These are phyloP conservation scores for Mimachlamys varia DNA, from an alignment of 2,888 invertebrate genomes.

Conservation along the genomic window DNA sequence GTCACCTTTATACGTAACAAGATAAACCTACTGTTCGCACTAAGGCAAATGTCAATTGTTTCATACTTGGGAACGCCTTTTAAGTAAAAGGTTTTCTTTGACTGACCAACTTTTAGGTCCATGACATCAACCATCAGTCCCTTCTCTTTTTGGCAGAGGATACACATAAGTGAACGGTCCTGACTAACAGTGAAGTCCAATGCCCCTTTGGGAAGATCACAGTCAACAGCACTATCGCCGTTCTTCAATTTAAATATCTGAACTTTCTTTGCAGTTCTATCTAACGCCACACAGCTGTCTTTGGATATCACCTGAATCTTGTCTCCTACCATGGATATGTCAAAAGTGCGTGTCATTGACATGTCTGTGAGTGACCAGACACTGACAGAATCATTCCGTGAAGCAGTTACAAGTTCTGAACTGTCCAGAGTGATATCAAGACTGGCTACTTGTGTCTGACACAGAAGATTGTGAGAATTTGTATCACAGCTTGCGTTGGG, in stretches of 20 bases:
- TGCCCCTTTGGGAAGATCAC: conserved; percentile 57
- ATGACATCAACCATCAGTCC: conserved; percentile 57
- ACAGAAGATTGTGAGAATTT: conserved; percentile 44
- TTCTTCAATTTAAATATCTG: conserved; percentile 54
- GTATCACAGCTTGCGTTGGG: neutral
- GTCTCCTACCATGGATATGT: conserved; percentile 58
- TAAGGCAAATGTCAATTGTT: conserved; percentile 60
- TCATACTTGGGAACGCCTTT: conserved; percentile 61
- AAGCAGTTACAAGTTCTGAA: conserved; percentile 55
- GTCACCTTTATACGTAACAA: conserved; percentile 61
- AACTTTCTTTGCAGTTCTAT: conserved; percentile 54
- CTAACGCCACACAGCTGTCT: conserved; percentile 57
- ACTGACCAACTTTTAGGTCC: conserved; percentile 58
- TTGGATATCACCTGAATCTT: conserved; percentile 51
- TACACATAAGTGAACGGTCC: conserved; percentile 53
- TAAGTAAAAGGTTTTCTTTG: conserved; percentile 60
- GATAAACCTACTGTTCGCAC: conserved; percentile 64
- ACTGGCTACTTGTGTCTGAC: conserved; percentile 52
- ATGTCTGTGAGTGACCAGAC: conserved; percentile 56
- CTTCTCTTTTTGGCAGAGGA: conserved; percentile 59
- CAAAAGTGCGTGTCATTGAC: conserved; percentile 49
- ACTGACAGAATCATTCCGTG: conserved; percentile 54
- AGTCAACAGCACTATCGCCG: conserved; percentile 51
- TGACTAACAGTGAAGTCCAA: conserved; percentile 57
- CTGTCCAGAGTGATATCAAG: conserved; percentile 54